Percentiles rank a stretch among this genome's conserved stretches.
These are phyloP conservation scores for Drosophila macrospina DNA, from an alignment of 2,888 invertebrate species.

Conservation along the genomic window DNA sequence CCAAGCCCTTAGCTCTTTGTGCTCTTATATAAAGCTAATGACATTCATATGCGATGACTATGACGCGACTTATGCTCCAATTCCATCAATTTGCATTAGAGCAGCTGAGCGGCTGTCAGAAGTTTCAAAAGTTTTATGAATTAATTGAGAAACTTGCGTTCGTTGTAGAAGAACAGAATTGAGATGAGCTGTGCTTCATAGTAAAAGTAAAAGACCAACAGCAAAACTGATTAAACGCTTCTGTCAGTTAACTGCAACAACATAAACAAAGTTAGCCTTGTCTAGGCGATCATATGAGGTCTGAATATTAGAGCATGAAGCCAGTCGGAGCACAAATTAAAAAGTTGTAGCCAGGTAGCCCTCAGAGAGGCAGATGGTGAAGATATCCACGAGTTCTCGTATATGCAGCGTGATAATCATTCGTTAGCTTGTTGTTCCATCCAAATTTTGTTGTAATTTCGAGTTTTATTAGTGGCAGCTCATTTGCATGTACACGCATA, in stretches of 20 bases:
- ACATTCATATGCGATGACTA: conserved; percentile 41
- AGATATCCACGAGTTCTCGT: conserved; percentile 1
- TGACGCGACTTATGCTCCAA: conserved; percentile 60
- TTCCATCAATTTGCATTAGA: conserved; percentile 69
- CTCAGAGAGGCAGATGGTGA: conserved; percentile 11
- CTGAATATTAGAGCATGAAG: conserved; percentile 73
- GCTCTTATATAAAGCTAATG: conserved; percentile 46
- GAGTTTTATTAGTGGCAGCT: conserved; percentile 52
- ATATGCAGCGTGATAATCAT: conserved; percentile 43
- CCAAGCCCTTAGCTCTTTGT: conserved; percentile 10
- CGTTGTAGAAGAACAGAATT: conserved; percentile 17
- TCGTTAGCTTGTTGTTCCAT: conserved; percentile 41
- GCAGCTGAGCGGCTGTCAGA: conserved; percentile 52
- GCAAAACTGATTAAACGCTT: conserved; percentile 63
- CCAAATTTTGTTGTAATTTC: conserved; percentile 25
- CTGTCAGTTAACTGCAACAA: conserved; percentile 27
- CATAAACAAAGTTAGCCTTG: conserved; percentile 27
- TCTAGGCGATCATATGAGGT: conserved; percentile 43
- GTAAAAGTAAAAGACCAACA: conserved; percentile 20
- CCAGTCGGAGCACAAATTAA: conserved; percentile 57
- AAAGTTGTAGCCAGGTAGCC: conserved; percentile 30
- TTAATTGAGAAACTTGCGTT: conserved; percentile 72
- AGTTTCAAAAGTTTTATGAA: conserved; percentile 58
- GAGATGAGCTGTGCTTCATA: conserved; percentile 11
- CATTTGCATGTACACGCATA: conserved; percentile 60